Evolutionary conservation across 1,140 invertebrate species (phyloP).

Genomic region (Drosophila trapezifrons): DNA sequence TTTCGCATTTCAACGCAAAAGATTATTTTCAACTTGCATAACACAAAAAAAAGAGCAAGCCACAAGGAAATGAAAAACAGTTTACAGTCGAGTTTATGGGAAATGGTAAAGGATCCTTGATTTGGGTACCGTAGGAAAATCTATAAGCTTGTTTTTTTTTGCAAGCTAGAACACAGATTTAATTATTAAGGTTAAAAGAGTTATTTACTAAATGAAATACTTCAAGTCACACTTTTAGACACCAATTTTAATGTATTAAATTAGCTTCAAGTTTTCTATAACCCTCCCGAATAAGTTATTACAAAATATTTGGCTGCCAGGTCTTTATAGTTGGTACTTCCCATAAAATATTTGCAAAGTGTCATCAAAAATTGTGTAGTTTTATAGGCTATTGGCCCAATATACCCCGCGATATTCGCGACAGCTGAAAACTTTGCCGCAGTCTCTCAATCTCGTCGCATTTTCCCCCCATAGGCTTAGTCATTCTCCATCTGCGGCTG

Average conservation of each 20-base stretch:
- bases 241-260: too few relatives aligned
- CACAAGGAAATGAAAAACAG: slow-evolving; percentile 32
- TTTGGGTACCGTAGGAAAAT: slow-evolving; percentile 4
- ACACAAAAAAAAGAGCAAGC: slow-evolving; percentile 26
- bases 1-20: slow-evolving; percentile 74
- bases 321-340: neutral
- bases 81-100: slow-evolving; percentile 6
- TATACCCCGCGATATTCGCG: neutral
- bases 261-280: neutral
- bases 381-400: slow-evolving; percentile 6
- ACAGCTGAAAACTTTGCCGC: slow-evolving; percentile 42
- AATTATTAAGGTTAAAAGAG: too few relatives aligned
- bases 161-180: too few relatives aligned
- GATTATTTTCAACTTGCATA: slow-evolving; percentile 66
- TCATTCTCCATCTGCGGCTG: slow-evolving; percentile 32
- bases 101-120: neutral
- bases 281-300: neutral
- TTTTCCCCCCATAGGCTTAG: slow-evolving; percentile 25
- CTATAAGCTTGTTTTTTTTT: neutral
- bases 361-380: slow-evolving; percentile 1
- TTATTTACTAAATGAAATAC: too few relatives aligned
- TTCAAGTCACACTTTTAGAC: too few relatives aligned
- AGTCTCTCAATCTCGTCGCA: slow-evolving; percentile 52
- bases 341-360: neutral
- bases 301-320: too few relatives aligned